Base-by-base conservation (phyloP, 2,797 vertebrate species). In the Dendrocincla fuliginosa region DNA sequence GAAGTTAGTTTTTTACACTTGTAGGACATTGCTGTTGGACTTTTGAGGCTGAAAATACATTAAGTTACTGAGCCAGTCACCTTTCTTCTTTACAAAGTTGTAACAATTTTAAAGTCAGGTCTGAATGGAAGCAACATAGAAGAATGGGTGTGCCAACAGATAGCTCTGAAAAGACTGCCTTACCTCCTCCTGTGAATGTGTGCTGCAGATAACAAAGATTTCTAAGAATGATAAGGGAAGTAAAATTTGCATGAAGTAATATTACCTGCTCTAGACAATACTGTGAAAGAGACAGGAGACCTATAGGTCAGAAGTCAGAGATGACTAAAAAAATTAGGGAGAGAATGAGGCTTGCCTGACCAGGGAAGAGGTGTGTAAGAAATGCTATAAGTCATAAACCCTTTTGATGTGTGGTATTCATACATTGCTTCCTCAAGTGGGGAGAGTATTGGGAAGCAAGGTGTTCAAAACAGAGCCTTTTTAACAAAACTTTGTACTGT, bases 201-300 rank as follows among this genome's bases (percentile, higher is more conserved):
- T 49, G 18, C 39, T 75, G 70, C 33, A 80, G 71, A 93, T 85
- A 95, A 89, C 24, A 73, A 56, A 57, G 84, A 85, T 86, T 94
- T 88, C 50, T 81, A 39, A 70, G 84, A 95, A 84, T 39, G 15
- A 77, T 85, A 84, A 39, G 20, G 32, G 37, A 81, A 74, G 64
- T 57, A 63, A 75, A 61, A 81, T 92, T 75, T 78, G 7, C 52
- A 30, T 73, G 22, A 73, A 79, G 24, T 49, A 59, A 33, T 64
- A 23, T 84, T 79, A 60, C 37, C n/a, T 10, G 1, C 44, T 85
- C 28, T 63, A 55, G n/a, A 41, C 22, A 49, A 33, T 33, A 59
- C 13, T 56, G 35, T 79, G 56, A 49, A 87, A 73, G 46, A 79
- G 30, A 33, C 8, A n/a, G 39, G 39, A 81, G 60, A 77, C 22